phyloP scores from a whole-genome alignment of 2,797 vertebrate species.

The Odontamblyopus rebecca region DNA sequence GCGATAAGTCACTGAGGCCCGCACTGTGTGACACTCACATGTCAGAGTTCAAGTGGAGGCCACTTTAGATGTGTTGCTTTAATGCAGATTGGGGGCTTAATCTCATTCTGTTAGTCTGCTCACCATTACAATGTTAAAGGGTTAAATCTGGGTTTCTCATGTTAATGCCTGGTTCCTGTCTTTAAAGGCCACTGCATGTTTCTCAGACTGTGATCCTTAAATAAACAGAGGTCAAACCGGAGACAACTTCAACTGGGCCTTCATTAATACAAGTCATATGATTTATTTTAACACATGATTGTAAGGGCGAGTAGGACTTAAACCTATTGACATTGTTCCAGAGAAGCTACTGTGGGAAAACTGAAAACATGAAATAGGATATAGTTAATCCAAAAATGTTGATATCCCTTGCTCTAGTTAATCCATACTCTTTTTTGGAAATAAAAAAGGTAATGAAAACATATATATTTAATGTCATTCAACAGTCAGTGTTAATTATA shows the following conservation, averaged over 20 bases:
- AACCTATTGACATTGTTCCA: slow-evolving; percentile 5
- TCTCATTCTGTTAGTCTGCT: slow-evolving; percentile 79
- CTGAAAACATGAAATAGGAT: too few relatives aligned
- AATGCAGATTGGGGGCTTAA: slow-evolving; percentile 79
- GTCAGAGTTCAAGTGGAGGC: slow-evolving; percentile 82
- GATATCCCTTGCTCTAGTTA: too few relatives aligned
- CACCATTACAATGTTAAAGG: slow-evolving; percentile 80
- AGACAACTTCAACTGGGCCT: slow-evolving; percentile 14
- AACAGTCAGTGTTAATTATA: too few relatives aligned
- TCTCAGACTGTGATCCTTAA: slow-evolving; percentile 69
- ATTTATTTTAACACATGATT: slow-evolving; percentile 1
- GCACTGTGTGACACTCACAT: slow-evolving; percentile 80
- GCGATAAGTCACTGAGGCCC: slow-evolving; percentile 76
- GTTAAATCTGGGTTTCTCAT: slow-evolving; percentile 81
- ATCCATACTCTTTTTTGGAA: too few relatives aligned
- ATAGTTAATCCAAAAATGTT: too few relatives aligned
- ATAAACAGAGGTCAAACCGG: slow-evolving; percentile 56
- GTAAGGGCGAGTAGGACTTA: background rate
- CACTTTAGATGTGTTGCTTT: slow-evolving; percentile 80
- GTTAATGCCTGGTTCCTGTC: slow-evolving; percentile 71
- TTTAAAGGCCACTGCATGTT: slow-evolving; percentile 58
- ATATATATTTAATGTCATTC: too few relatives aligned
- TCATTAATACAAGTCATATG: background rate
- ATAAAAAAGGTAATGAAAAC: too few relatives aligned
- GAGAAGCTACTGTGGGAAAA: too few relatives aligned